phyloP scores from a whole-genome alignment of 2,113 vertebrate species.

The Crotalus viridis region DNA sequence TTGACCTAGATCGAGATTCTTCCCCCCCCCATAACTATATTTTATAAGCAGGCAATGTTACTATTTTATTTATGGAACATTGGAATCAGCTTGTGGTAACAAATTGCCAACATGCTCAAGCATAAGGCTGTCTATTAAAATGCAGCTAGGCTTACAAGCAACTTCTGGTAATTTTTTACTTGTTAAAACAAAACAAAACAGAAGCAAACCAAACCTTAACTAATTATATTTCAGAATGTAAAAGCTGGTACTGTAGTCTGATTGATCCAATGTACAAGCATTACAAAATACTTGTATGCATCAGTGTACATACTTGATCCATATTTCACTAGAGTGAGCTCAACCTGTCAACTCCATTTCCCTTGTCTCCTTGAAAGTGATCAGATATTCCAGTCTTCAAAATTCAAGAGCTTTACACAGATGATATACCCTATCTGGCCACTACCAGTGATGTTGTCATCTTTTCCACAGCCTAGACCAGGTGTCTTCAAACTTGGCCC shows the following conservation, averaged over 20 bases:
- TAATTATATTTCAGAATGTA: neutral
- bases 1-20: neutral
- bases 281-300: neutral
- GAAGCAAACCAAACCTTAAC: neutral
- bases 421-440: neutral
- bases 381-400: neutral
- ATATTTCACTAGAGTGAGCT: neutral
- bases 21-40: neutral
- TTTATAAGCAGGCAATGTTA: conserved; percentile 29
- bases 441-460: neutral
- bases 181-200: neutral
- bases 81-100: conserved; percentile 8
- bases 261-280: neutral
- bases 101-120: conserved; percentile 19
- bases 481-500: too few species aligned
- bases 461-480: neutral
- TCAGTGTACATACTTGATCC: neutral
- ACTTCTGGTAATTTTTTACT: neutral
- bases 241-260: neutral
- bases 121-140: conserved; percentile 4
- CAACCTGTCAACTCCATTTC: neutral
- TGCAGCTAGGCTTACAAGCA: neutral
- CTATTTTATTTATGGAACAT: neutral
- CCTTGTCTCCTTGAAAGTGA: neutral
- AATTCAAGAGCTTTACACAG: neutral